Conservation (phyloP, 2,113 vertebrate genomes). For the Romanogobio albipinnatus region DNA sequence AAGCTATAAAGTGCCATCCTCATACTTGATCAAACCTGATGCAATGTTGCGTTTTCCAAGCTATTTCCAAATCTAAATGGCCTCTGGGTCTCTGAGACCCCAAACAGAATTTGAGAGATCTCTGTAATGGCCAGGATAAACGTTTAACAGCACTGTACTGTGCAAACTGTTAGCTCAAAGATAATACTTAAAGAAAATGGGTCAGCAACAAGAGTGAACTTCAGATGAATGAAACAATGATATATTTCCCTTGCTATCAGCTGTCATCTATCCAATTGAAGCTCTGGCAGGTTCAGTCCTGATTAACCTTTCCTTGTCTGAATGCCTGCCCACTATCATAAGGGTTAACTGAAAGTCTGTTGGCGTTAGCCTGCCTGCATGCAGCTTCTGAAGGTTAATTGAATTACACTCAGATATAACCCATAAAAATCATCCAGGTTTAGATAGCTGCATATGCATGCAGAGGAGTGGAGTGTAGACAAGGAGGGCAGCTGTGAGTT, state of each 20-base stretch:
- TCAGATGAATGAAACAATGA: not conserved
- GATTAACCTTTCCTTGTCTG: not conserved
- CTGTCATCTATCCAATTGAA: not conserved
- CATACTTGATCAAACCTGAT: not conserved
- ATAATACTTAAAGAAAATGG: not conserved
- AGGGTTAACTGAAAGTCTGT: not conserved
- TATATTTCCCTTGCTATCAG: not conserved
- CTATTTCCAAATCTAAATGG: not conserved
- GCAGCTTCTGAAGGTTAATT: slow-evolving; percentile 49
- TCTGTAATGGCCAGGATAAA: not conserved
- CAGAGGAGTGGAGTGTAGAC: not conserved
- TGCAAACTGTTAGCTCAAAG: not conserved
- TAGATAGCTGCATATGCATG: slow-evolving; percentile 1
- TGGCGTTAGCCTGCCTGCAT: not conserved
- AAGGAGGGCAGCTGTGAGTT: not conserved
- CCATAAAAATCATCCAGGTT: slow-evolving; percentile 26
- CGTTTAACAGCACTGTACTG: not conserved
- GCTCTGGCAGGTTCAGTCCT: not conserved
- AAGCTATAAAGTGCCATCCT: not conserved
- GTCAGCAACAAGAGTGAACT: not conserved
- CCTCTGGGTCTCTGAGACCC: not conserved
- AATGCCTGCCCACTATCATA: not conserved
- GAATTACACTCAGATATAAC: slow-evolving; percentile 43
- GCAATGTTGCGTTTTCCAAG: not conserved
- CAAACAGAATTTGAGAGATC: not conserved